Evolutionary conservation across 1,140 invertebrate species (phyloP).

Genomic region (Adelges cooleyi): DNA sequence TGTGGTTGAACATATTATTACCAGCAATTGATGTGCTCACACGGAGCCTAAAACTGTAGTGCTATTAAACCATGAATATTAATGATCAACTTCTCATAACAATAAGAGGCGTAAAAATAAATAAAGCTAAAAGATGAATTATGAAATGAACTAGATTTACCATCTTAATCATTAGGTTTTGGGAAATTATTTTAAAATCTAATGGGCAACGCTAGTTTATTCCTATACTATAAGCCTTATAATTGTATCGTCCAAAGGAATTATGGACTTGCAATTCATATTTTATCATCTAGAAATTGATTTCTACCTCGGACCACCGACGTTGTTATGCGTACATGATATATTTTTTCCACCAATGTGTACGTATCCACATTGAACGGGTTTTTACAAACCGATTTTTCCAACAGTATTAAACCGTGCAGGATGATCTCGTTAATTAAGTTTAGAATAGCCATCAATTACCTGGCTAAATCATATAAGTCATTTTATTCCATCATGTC

Average conservation of each 20-base stretch:
- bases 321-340: slow-evolving; percentile 17
- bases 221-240: too few species aligned
- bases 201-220: slow-evolving; percentile 1
- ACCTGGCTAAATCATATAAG: slow-evolving; percentile 10
- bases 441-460: slow-evolving; percentile 6
- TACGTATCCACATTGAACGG: not conserved
- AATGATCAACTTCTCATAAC: too few species aligned
- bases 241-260: too few species aligned
- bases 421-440: slow-evolving; percentile 22
- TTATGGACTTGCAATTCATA: not conserved
- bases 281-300: not conserved
- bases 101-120: too few species aligned
- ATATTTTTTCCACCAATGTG: not conserved
- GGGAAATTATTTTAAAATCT: not conserved
- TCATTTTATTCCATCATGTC: not conserved
- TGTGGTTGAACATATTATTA: too few species aligned
- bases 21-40: too few species aligned
- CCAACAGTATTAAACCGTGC: not conserved
- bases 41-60: too few species aligned
- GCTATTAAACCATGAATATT: too few species aligned
- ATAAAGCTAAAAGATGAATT: too few species aligned
- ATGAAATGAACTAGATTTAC: not conserved
- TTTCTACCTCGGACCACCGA: slow-evolving; percentile 24
- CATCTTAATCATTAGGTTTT: not conserved
- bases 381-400: slow-evolving; percentile 1